phyloP scores from a whole-genome alignment of 2,113 vertebrate genomes.

The Corythaeola cristata region DNA sequence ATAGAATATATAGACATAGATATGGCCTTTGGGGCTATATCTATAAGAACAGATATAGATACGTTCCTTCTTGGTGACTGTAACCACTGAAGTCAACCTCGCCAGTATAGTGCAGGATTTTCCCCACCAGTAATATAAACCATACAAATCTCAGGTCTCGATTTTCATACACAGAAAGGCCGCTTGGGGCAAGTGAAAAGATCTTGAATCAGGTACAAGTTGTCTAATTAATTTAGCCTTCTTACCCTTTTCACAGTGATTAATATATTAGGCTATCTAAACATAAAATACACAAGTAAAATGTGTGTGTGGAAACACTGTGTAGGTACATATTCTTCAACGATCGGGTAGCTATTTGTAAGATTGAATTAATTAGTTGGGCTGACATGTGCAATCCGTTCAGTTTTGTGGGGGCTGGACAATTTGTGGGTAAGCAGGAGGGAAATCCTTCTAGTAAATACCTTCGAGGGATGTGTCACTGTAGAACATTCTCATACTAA shows the following conservation, averaged over 20 bases:
- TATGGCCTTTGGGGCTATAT: background rate
- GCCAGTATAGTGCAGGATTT: background rate
- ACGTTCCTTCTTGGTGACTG: background rate
- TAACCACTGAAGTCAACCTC: background rate
- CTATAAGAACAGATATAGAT: background rate
- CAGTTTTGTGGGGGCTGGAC: constrained; percentile 50
- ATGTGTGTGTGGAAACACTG: background rate
- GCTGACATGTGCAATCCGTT: background rate
- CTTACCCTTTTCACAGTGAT: background rate
- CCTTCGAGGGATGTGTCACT: background rate
- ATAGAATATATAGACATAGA: too few species aligned
- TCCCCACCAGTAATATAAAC: background rate
- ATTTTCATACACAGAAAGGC: background rate
- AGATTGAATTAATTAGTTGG: constrained; percentile 48
- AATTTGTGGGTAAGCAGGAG: constrained; percentile 45
- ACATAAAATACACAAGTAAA: background rate
- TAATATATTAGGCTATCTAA: background rate
- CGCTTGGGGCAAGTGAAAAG: background rate
- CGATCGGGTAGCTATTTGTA: constrained; percentile 36
- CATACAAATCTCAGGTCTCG: background rate
- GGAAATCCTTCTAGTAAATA: constrained; percentile 8
- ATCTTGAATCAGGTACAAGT: background rate
- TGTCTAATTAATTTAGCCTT: background rate
- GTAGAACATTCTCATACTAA: background rate
- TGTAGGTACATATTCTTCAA: constrained; percentile 29